phyloP scores from a whole-genome alignment of 2,113 vertebrate genomes.

The Apteryx owenii region DNA sequence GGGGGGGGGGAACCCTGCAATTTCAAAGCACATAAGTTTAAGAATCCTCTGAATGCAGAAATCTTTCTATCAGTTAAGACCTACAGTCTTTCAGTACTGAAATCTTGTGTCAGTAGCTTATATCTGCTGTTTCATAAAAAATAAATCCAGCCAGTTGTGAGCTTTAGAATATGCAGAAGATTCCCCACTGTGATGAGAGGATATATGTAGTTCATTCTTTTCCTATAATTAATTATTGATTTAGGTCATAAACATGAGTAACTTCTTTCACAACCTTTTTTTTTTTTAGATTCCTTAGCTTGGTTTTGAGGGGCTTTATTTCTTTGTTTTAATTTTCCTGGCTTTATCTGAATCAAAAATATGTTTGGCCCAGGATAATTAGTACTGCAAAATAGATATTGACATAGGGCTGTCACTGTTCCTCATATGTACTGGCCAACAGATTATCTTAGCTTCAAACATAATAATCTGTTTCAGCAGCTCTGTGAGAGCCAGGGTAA shows the following conservation, averaged over 20 bases:
- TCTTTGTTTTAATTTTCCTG: background rate
- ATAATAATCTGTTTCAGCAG: background rate
- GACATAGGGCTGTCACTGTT: background rate
- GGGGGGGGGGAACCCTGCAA: background rate
- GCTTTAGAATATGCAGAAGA: background rate
- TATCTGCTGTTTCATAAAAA: background rate
- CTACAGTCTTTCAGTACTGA: background rate
- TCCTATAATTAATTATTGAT: background rate
- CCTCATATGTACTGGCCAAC: background rate
- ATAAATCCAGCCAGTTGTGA: rapidly evolving
- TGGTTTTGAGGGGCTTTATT: too few species aligned
- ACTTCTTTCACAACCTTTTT: background rate
- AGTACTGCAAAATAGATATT: background rate
- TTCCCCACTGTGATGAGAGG: background rate
- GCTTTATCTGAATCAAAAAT: background rate
- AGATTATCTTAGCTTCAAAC: background rate
- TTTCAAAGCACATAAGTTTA: background rate
- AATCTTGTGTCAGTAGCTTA: background rate
- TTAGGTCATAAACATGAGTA: background rate
- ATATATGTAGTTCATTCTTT: background rate
- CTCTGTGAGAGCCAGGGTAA: background rate
- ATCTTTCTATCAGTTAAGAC: background rate
- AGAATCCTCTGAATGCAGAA: background rate
- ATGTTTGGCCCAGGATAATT: background rate
- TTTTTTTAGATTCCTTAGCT: background rate